phyloP scores from a whole-genome alignment of 2,113 vertebrate genomes.

The Phrynocephalus versicolor region DNA sequence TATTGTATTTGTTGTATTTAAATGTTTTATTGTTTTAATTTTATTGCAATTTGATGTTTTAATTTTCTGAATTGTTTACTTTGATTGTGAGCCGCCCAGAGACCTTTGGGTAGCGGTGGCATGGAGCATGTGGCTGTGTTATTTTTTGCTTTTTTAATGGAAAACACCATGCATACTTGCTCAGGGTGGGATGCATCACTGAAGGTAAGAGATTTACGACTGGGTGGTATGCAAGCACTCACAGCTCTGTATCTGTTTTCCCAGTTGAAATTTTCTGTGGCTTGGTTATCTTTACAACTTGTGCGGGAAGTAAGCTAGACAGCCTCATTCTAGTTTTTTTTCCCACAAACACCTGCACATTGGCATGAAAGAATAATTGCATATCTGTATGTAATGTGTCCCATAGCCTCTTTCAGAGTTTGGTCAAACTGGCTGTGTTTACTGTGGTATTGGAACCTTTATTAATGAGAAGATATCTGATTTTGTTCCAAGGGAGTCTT shows the following conservation, averaged over 20 bases:
- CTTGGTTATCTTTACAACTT: neutral
- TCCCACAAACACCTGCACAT: neutral
- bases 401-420: neutral
- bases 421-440: no score
- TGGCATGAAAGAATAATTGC: neutral
- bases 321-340: neutral
- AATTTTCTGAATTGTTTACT: no score
- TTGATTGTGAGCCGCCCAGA: no score
- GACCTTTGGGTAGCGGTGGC: no score
- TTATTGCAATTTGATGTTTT: no score
- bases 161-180: no score
- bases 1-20: no score
- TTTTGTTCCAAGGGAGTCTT: neutral
- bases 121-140: no score
- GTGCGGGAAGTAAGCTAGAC: neutral
- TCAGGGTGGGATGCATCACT: no score
- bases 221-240: neutral
- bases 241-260: neutral
- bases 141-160: no score
- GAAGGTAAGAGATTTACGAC: no score
- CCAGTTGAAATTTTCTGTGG: neutral
- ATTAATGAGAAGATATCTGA: neutral
- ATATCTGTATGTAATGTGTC: neutral
- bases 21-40: no score
- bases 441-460: neutral